Evolutionary conservation across 1,140 invertebrate species (phyloP), one percentile per base, ranked within the genome.

Genomic region (Habropoda laboriosa): DNA sequence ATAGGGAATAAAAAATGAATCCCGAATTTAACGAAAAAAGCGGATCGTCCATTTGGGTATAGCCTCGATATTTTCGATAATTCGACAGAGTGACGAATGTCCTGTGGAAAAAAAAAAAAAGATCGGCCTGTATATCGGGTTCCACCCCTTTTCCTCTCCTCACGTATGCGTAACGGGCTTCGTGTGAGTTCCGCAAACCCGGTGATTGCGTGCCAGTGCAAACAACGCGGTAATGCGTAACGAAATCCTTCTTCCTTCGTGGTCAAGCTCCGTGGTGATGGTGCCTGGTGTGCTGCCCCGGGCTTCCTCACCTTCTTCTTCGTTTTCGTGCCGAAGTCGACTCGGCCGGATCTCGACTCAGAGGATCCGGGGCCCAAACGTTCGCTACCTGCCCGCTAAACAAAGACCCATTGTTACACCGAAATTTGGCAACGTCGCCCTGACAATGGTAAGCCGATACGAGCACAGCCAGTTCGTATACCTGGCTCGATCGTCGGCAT

Each of bases 401-500:
- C 83, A 86, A 88, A 85, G 75, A 57, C 32, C 73, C 75, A 89
- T 87, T 89, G 87, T 89, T 72, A 70, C 68, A 70, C 63, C 35
- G 80, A 91, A 90, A 87, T 91, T 90, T 82, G 89, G 89, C 90
- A 90, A 89, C 90, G 80, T 85, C 74, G 90, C 87, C 49, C 80
- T 58, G 63, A 84, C 79, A 85, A 79, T 87, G 86, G 90, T 91
- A 91, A 91, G 79, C 85, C 85, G 88, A 91, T 90, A 90, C 68
- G 74, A 81, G 70, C 47, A 42, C 30, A 74, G 78, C 53, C 13
- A 57, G 49, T 38, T 67, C 45, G 64, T 75, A 82, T 86, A 87
- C 80, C 87, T 88, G 86, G 53, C 57, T 74, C 68, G 68, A 71
- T 71, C 58, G 78, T 13, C 27, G 58, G 61, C 70, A 72, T 83